Base-by-base conservation (phyloP, 2,888 invertebrate genomes). In the Nasonovia ribisnigri region DNA sequence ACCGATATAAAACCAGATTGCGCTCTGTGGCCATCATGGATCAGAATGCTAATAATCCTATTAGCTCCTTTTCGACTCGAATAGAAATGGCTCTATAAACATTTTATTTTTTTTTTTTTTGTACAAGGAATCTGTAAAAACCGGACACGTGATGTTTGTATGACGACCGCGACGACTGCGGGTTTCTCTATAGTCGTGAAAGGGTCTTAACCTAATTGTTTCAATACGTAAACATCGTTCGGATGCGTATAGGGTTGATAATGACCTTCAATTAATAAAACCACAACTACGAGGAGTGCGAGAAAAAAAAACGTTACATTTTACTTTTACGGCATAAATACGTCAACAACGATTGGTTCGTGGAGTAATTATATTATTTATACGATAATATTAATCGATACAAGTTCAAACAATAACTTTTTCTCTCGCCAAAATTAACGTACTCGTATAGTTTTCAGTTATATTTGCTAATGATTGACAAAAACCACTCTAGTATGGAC, bases 151-250 rank as follows among this genome's bases (percentile, higher is more conserved):
- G 89, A 89, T 43, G 48, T 43, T 77, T 54, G 77, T 51, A 51
- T 29, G 60, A 48, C 87, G 26, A 43, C 60, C 48, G 84, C 54
- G 77, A 36, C 16, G 36, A 60, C 67, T 36, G 46, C 90, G 84
- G 93, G 89, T 93, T 93, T 93, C 93, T 90, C 93, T 43, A 87
- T 88, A 48, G 54, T 46, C 90, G 93, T 57, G 93, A 93, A 93
- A 90, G 90, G 93, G 93, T 89, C 90, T 93, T 92, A 93, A 93
- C 93, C 93, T 93, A 90, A 93, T 93, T 93, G 93, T 93, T 84
- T 93, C 60, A 84, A 86, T 54, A 48, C 57, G 54, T 84, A 92
- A 89, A 91, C 91, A 43, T 60, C 48, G 43, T 67, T 67, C 67
- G 92, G 92, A 87, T 42, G 87, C 54, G 84, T 84, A 57, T 60